phyloP scores from a whole-genome alignment of 2,113 vertebrate species.

The Mustelus asterias region DNA sequence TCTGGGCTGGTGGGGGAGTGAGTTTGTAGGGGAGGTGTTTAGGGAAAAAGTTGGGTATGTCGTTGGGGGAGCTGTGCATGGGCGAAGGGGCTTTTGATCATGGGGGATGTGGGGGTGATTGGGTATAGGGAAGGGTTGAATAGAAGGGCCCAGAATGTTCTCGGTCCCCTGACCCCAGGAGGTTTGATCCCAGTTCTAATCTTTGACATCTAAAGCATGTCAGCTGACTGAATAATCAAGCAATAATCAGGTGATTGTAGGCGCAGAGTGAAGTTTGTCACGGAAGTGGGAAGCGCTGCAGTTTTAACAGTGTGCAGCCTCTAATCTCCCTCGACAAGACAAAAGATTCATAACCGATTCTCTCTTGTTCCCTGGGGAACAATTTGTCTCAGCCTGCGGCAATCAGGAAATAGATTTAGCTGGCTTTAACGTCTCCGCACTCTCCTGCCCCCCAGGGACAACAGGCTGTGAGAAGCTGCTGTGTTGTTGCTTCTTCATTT shows the following conservation, averaged over 20 bases:
- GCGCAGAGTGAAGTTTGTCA: slow-evolving; percentile 65
- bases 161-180: not conserved
- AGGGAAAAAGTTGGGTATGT: not conserved
- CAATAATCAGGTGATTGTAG: slow-evolving; percentile 60
- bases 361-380: slow-evolving; percentile 62
- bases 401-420: slow-evolving; percentile 66
- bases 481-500: slow-evolving; percentile 61
- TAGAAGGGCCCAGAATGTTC: not conserved
- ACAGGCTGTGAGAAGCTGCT: slow-evolving; percentile 49
- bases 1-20: not conserved
- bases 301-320: slow-evolving; percentile 57
- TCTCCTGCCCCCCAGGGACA: slow-evolving; percentile 49
- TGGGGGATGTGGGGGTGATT: not conserved
- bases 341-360: slow-evolving; percentile 70
- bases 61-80: not conserved
- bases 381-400: slow-evolving; percentile 62
- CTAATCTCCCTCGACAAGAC: slow-evolving; percentile 55
- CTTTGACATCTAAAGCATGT: slow-evolving; percentile 44
- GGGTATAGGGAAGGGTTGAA: too few species aligned
- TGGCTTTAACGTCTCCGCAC: slow-evolving; percentile 50
- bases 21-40: not conserved
- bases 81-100: not conserved
- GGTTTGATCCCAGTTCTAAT: not conserved
- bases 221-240: slow-evolving; percentile 47
- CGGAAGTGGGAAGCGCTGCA: slow-evolving; percentile 55